A percentile compares a stretch with the other conserved stretches of the same genome.
Evolutionary conservation across 1,140 invertebrate genomes (phyloP).

Genomic region (Branchinecta lynchi): DNA sequence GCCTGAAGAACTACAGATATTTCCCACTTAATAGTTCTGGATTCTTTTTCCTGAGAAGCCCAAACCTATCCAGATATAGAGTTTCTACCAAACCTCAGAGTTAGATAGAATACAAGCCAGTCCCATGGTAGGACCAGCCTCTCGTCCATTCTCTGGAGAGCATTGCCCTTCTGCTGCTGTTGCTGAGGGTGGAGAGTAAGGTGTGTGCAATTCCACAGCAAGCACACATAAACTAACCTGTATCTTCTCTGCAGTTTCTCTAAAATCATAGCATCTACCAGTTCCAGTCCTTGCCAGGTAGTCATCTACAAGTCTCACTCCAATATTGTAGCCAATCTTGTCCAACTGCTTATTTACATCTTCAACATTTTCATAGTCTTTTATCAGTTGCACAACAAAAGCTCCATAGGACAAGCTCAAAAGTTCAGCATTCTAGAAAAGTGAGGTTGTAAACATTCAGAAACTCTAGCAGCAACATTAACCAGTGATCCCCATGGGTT

Average conservation of each 20-base stretch:
- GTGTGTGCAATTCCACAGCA: slow-evolving; percentile 11
- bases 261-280: slow-evolving; percentile 80
- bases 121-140: no score
- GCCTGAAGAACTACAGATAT: no score
- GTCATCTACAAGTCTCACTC: slow-evolving; percentile 90
- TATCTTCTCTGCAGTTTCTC: slow-evolving; percentile 94
- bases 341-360: slow-evolving; percentile 91
- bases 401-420: slow-evolving; percentile 96
- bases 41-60: no score
- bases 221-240: slow-evolving; percentile 38
- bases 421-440: slow-evolving; percentile 81
- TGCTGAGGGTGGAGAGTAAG: slow-evolving; percentile 1
- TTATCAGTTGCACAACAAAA: slow-evolving; percentile 85
- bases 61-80: no score
- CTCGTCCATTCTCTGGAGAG: not conserved
- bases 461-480: slow-evolving; percentile 5
- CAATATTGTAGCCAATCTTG: slow-evolving; percentile 94
- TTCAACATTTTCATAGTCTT: slow-evolving; percentile 93
- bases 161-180: not conserved
- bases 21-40: no score
- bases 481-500: not conserved
- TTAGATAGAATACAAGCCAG: no score
- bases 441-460: slow-evolving; percentile 21
- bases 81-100: no score
- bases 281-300: slow-evolving; percentile 83